These are phyloP conservation scores for Hypomesus transpacificus DNA, from an alignment of 2,113 vertebrate genomes.

Conservation along the genomic window DNA sequence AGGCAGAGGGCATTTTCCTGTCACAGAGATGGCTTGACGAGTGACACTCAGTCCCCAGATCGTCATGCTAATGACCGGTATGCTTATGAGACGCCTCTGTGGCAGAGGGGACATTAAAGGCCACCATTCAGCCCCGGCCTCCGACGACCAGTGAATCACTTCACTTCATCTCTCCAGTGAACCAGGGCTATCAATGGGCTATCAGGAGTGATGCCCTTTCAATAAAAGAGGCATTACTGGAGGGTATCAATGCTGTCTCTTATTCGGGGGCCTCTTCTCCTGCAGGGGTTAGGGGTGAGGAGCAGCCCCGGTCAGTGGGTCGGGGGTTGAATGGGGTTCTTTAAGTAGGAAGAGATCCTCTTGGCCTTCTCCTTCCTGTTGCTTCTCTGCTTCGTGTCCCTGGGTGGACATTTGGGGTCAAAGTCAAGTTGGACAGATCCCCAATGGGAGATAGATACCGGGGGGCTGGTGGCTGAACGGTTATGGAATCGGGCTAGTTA, in stretches of 20 bases:
- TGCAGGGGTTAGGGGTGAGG: conserved; percentile 45
- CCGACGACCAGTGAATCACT: conserved; percentile 30
- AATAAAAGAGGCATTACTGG: conserved; percentile 52
- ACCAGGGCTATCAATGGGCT: conserved; percentile 29
- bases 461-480: too few species aligned
- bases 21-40: conserved; percentile 50
- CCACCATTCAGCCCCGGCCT: conserved; percentile 44
- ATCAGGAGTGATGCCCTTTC: conserved; percentile 30
- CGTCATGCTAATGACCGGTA: conserved; percentile 54
- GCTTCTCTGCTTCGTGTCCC: too few species aligned
- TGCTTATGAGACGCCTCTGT: conserved; percentile 48
- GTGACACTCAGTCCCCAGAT: not conserved
- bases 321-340: conserved; percentile 38
- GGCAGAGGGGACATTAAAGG: conserved; percentile 38
- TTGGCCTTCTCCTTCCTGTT: not conserved
- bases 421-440: too few species aligned
- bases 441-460: too few species aligned
- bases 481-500: too few species aligned
- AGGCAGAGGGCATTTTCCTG: conserved; percentile 28
- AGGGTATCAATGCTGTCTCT: conserved; percentile 49
- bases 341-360: not conserved
- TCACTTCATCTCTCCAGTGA: conserved; percentile 35
- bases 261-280: conserved; percentile 43
- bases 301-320: conserved; percentile 25
- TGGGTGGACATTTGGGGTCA: too few species aligned